Evolutionary conservation across 2,113 vertebrate species (phyloP), one percentile per base, ranked within the genome.

Genomic region (Varanus komodoensis): DNA sequence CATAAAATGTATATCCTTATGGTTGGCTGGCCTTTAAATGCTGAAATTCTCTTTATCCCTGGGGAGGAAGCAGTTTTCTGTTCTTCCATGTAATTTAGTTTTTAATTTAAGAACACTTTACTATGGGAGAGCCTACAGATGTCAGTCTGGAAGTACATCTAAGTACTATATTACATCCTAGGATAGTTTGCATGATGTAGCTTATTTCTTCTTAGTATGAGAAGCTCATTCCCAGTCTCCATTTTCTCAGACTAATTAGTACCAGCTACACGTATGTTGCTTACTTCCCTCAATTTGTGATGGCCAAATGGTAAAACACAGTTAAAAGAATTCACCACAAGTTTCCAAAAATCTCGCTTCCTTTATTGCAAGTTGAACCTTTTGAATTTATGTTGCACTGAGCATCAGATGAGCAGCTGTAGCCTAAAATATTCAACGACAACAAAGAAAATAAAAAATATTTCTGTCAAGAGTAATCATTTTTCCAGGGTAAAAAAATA

Each of bases 381-480:
- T 75, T 44, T 32, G 34, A 0, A 38, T 75, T 34, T 77, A 67
- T 34, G 19, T 87, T 50, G 17, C 32, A 69, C 73, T 50, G 81
- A 85, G 83, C 38, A 67, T 80, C 75, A 91, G 50, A 89, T 82
- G 90, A 91, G 91, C 68, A 67, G 34, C 38, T 84, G 38, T 23
- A 89, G 75, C 29, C 34, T 93, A 32, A n/a, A 74, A 0, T 54
- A 92, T 89, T 15, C 85, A 44, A 80, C 15, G 89, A 82, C 44
- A 86, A 8, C 19, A 73, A 25, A 21, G 52, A 38, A 61, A 89
- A 82, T 89, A 25, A 32, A 61, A 90, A 57, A 17, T 90, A 38
- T 0, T 23, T 83, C 68, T 84, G 34, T 68, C 23, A 64, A 19
- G 21, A 83, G 81, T 57, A 57, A 21, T 83, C 64, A 84, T 32